Percentiles rank a stretch among this genome's conserved stretches.
phyloP scores from a whole-genome alignment of 2,113 vertebrate species.

The Cyrtonyx montezumae region DNA sequence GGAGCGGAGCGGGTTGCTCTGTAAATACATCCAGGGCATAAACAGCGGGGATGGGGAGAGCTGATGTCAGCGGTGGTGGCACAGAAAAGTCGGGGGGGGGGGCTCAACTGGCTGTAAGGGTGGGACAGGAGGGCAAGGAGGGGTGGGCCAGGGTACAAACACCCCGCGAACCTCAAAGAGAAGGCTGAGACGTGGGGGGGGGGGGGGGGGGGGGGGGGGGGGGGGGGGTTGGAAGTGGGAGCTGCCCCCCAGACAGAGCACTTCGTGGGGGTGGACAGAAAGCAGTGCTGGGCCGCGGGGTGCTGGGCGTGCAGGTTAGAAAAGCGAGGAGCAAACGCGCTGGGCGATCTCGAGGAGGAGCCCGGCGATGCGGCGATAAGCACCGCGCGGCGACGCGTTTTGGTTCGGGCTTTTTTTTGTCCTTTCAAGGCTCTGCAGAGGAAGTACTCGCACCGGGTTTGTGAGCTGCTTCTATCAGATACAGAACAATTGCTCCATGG shows the following conservation, averaged over 20 bases:
- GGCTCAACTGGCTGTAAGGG: no score
- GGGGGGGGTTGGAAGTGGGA: no score
- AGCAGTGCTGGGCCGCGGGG: no score
- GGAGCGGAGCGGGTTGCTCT: background rate
- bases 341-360: background rate
- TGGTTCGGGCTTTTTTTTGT: slow-evolving; percentile 19
- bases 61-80: slow-evolving; percentile 13
- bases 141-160: background rate
- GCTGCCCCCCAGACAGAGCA: no score
- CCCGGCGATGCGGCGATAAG: slow-evolving; percentile 46
- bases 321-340: background rate
- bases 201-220: no score
- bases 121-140: background rate
- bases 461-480: slow-evolving; percentile 52
- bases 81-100: background rate
- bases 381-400: slow-evolving; percentile 31
- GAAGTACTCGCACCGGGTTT: slow-evolving; percentile 45
- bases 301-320: background rate
- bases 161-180: background rate
- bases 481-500: slow-evolving; percentile 41
- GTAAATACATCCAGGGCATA: slow-evolving; percentile 52
- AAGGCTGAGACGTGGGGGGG: rapidly evolving
- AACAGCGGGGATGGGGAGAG: slow-evolving; percentile 28
- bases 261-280: no score
- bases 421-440: slow-evolving; percentile 17